phyloP scores from a whole-genome alignment of 37 sponge, comb jelly and placozoan genomes.

The Halichondria panicea region DNA sequence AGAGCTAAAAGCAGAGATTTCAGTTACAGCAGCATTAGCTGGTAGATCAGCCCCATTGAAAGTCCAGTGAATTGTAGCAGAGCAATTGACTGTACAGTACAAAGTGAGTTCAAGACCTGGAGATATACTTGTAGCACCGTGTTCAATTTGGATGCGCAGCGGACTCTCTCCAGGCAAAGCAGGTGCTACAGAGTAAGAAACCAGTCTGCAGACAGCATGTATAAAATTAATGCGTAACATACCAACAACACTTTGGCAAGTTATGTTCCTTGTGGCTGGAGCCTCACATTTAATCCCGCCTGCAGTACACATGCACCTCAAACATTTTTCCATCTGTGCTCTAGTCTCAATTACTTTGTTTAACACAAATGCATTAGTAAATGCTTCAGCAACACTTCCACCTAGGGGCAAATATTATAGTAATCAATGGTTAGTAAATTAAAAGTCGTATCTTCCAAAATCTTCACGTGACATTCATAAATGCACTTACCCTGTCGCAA shows the following conservation, averaged over 20 bases:
- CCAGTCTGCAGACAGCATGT: too few relatives aligned
- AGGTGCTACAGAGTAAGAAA: too few relatives aligned
- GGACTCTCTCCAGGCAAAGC: constrained; percentile 5
- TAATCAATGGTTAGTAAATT: not conserved
- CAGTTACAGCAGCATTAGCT: not conserved
- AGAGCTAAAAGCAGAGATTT: not conserved
- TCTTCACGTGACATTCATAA: not conserved
- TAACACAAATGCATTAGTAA: constrained; percentile 71
- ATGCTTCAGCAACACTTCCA: constrained; percentile 51
- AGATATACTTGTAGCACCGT: not conserved
- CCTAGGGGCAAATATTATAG: constrained; percentile 7
- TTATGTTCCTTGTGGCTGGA: too few relatives aligned
- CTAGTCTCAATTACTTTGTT: constrained; percentile 66
- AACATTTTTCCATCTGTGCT: constrained; percentile 40
- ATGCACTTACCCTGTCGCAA: constrained; percentile 38
- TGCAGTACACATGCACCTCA: constrained; percentile 51
- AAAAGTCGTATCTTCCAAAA: not conserved
- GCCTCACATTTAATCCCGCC: constrained; percentile 11
- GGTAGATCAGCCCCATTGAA: constrained; percentile 39
- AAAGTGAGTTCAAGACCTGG: not conserved
- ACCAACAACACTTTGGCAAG: too few relatives aligned
- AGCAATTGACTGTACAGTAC: not conserved
- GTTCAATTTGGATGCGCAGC: not conserved
- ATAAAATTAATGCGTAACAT: too few relatives aligned
- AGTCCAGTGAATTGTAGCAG: constrained; percentile 50